These are phyloP conservation scores for Imbricaverruca yamaguchii DNA, from an alignment of 2,888 invertebrate genomes.

Conservation along the genomic window DNA sequence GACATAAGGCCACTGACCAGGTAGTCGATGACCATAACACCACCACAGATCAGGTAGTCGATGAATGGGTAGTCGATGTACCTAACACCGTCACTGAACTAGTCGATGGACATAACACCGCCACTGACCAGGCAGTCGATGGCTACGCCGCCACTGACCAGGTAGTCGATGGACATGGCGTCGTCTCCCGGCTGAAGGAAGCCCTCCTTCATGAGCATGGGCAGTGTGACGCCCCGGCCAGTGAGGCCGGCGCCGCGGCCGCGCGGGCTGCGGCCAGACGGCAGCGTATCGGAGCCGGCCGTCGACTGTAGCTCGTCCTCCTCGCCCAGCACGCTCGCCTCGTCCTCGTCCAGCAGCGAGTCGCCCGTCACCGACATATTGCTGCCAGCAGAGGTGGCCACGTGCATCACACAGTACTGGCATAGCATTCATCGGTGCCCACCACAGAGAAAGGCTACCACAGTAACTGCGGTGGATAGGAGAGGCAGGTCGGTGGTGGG, in stretches of 20 bases:
- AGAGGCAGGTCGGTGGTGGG: too few species aligned
- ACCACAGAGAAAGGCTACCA: too few species aligned
- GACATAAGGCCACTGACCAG: constrained; percentile 51
- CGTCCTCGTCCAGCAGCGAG: background rate
- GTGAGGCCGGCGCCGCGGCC: background rate
- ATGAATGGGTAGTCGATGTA: too few species aligned
- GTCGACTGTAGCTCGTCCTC: constrained; percentile 13
- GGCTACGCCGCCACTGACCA: constrained; percentile 45
- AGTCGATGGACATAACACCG: too few species aligned
- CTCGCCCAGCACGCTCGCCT: constrained; percentile 5
- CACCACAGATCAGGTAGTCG: background rate
- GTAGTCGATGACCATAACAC: background rate
- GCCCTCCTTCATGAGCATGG: constrained; percentile 75
- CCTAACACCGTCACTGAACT: too few species aligned
- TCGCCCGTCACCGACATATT: background rate
- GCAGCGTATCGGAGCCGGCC: constrained; percentile 13
- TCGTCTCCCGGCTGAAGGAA: constrained; percentile 75
- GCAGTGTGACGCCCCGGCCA: constrained; percentile 55
- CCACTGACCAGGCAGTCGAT: too few species aligned
- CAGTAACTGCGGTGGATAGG: too few species aligned
- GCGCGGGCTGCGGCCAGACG: constrained; percentile 7
- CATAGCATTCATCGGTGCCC: too few species aligned
- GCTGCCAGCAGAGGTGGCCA: background rate
- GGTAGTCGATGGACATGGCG: constrained; percentile 79
- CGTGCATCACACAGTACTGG: too few species aligned